Conservation (phyloP, 2,797 vertebrate species). For the Oryzias sinensis region DNA sequence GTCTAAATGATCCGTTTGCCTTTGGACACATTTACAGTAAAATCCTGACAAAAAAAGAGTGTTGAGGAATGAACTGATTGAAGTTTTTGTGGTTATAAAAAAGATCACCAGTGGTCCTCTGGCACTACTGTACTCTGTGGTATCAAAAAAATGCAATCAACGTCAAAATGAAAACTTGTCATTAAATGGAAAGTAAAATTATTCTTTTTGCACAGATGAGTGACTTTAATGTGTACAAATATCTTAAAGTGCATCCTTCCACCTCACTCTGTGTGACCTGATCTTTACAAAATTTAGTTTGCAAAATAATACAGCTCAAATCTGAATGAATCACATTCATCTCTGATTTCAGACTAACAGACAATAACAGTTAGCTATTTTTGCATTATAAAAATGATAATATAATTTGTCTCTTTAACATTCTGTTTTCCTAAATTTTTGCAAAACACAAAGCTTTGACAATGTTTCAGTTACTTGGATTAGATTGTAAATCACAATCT, state of each 20-base stretch:
- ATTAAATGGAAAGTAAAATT: no score
- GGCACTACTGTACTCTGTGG: slow-evolving; percentile 40
- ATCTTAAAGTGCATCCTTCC: no score
- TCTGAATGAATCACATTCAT: slow-evolving; percentile 23
- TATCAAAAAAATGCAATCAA: slow-evolving; percentile 66
- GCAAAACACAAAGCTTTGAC: slow-evolving; percentile 20
- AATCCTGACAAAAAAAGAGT: slow-evolving; percentile 27
- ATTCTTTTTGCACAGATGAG: no score
- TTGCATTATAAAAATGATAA: slow-evolving; percentile 6
- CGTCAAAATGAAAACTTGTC: slow-evolving; percentile 35
- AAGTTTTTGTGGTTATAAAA: slow-evolving; percentile 6
- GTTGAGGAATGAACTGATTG: slow-evolving; percentile 11
- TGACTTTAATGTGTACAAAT: no score
- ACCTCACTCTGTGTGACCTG: no score
- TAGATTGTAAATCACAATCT: slow-evolving; percentile 15
- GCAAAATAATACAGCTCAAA: no score
- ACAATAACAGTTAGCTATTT: slow-evolving; percentile 38
- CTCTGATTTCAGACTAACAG: slow-evolving; percentile 34
- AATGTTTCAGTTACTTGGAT: slow-evolving; percentile 26
- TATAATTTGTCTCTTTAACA: no score
- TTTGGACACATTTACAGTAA: slow-evolving; percentile 24
- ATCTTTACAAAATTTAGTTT: no score
- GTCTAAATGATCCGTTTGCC: background rate
- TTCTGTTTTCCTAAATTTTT: slow-evolving; percentile 32
- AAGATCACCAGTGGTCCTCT: slow-evolving; percentile 49